Conservation (phyloP, 1,140 invertebrate genomes). For the Drosophila nebulosa region DNA sequence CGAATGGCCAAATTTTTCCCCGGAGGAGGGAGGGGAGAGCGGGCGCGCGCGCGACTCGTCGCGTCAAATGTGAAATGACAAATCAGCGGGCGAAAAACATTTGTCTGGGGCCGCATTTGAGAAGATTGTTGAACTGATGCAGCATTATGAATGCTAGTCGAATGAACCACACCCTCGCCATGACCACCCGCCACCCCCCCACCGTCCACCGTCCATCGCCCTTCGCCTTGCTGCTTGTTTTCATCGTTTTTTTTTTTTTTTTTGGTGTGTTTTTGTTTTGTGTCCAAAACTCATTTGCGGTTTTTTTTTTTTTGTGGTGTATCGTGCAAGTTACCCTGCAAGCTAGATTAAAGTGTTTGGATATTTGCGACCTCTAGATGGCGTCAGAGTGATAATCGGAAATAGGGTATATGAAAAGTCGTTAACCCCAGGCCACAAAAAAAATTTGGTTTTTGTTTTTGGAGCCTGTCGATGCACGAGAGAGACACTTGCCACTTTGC, state of each 20-base stretch:
- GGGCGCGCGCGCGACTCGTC: too few species aligned
- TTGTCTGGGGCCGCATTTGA: slow-evolving; percentile 26
- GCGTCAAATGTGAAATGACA: slow-evolving; percentile 48
- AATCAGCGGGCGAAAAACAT: slow-evolving; percentile 47
- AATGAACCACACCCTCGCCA: not conserved
- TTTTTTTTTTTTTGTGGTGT: not conserved
- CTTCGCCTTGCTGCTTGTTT: not conserved
- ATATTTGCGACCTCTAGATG: not conserved
- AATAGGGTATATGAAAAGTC: not conserved
- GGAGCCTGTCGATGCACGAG: slow-evolving; percentile 2
- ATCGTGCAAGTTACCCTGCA: not conserved
- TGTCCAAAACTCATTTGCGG: slow-evolving; percentile 6
- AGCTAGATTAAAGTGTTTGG: not conserved
- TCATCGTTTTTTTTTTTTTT: not conserved
- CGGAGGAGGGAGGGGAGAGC: slow-evolving; percentile 7
- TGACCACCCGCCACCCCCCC: not conserved
- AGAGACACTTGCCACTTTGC: slow-evolving; percentile 4
- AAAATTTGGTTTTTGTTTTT: not conserved
- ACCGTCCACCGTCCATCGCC: too few species aligned
- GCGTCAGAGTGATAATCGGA: not conserved
- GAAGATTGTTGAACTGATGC: not conserved
- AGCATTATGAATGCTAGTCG: not conserved
- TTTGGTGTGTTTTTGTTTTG: too few species aligned
- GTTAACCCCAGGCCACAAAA: not conserved
- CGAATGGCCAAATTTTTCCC: not conserved